Conservation (phyloP, 2,113 vertebrate species). For the Donacobius atricapilla region DNA sequence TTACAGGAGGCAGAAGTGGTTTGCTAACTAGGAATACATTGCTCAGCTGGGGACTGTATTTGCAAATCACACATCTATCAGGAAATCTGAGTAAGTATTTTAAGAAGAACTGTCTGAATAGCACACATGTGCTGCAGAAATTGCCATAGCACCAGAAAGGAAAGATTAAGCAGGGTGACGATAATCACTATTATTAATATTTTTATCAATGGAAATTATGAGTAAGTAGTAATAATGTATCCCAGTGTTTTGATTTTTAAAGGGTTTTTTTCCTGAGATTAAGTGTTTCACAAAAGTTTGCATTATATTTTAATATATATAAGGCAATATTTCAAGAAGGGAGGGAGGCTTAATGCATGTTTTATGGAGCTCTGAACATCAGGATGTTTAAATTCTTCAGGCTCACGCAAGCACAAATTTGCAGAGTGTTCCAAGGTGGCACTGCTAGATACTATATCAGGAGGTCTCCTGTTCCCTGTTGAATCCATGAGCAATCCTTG, state of each 20-base stretch:
- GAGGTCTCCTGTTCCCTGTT: not conserved
- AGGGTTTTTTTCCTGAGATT: not conserved
- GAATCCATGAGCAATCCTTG: fast-evolving
- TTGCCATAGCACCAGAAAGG: not conserved
- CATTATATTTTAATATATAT: not conserved
- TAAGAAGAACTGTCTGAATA: not conserved
- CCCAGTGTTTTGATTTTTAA: not conserved
- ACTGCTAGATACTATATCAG: not conserved
- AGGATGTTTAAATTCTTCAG: not conserved
- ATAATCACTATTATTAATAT: not conserved
- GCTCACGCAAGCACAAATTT: not conserved
- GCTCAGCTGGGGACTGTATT: not conserved
- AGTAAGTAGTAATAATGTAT: not conserved
- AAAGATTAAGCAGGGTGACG: not conserved
- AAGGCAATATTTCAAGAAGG: not conserved
- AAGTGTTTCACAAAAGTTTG: not conserved
- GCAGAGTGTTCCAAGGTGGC: not conserved
- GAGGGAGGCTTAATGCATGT: not conserved
- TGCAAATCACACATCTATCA: not conserved
- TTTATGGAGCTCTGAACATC: not conserved
- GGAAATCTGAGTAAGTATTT: not conserved
- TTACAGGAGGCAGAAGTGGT: not conserved
- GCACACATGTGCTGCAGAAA: not conserved
- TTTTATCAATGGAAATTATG: not conserved
- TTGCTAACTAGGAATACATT: not conserved